Conservation (phyloP, 64 coral and sea anemone genomes). For the Porites lutea region DNA sequence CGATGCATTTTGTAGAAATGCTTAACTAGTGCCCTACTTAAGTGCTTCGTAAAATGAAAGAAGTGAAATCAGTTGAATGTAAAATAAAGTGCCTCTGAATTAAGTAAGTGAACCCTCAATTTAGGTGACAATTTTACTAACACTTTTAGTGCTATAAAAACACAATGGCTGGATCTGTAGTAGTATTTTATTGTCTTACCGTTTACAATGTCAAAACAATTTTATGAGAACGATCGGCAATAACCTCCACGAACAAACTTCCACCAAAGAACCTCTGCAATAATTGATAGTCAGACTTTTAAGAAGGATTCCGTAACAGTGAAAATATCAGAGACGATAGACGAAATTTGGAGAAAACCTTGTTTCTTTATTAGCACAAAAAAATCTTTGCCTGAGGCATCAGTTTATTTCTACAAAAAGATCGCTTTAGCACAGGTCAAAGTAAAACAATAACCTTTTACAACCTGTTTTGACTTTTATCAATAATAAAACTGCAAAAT, state of each 20-base stretch:
- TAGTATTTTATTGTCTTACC: not conserved
- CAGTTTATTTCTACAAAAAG: too few species aligned
- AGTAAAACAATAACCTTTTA: not conserved
- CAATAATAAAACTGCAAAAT: not conserved
- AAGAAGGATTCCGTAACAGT: too few species aligned
- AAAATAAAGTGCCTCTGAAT: not conserved
- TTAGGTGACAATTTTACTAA: not conserved
- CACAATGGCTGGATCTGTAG: not conserved
- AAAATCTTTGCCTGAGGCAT: too few species aligned
- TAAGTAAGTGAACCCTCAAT: not conserved
- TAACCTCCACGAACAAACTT: not conserved
- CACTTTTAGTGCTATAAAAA: not conserved
- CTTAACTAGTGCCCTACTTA: not conserved
- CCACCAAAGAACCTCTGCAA: too few species aligned
- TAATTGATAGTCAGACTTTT: too few species aligned
- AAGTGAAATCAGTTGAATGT: not conserved
- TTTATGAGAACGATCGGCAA: not conserved
- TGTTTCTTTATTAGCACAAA: too few species aligned
- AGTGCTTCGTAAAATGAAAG: not conserved
- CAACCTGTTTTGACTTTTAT: not conserved
- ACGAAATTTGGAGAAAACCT: too few species aligned
- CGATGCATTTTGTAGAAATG: not conserved
- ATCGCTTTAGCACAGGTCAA: not conserved
- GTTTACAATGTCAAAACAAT: constrained; percentile 6
- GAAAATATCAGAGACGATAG: too few species aligned